Base-by-base conservation (phyloP, 2,113 vertebrate genomes). In the Verasper variegatus region DNA sequence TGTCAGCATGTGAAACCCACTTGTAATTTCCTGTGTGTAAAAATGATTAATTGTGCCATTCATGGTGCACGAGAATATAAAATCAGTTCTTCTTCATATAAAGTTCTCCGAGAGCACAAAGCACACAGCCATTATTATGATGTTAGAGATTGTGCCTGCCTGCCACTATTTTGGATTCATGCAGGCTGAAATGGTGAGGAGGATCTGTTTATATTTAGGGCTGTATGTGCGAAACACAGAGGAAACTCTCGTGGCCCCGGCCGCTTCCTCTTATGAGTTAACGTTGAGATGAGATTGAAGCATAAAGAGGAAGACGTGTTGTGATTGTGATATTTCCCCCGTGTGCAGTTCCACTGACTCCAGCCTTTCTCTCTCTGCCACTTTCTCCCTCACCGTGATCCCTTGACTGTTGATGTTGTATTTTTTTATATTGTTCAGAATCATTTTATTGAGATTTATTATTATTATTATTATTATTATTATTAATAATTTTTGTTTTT, bases 231-330 rank as follows among this genome's bases (percentile, higher is more conserved):
- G 17, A 23, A 27, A 62, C 52, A 0, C 20, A 18, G 10, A 18
- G 24, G 74, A 23, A 71, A 52, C 11, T 10, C 18, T 27, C 6
- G 26, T 17, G 64, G 49, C 0, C 6, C 12, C 20, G 21, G 3
- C 51, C n/a, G 65, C 81, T 90, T 88, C 89, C 83, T 86, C 52
- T 80, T 54, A 6, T 47, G 42, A 61, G 60, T 69, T 37, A 45
- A 65, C 3, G 37, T 80, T 37, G 37, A 47, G 8, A 71, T 68
- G 10, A 72, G 45, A 78, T 81, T 81, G 3, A 23, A 71, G 37
- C 17, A 7, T 23, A 0, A 78, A 76, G 21, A 77, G 68, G 83
- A 87, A 89, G 60, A 27, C 52, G 49, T 69, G 52, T 40, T 75
- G 37, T 31, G 31, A 31, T 31, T 31, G 31, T 63, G 61, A 35